phyloP scores from a whole-genome alignment of 2,888 invertebrate species.

The Andrena fulva region DNA sequence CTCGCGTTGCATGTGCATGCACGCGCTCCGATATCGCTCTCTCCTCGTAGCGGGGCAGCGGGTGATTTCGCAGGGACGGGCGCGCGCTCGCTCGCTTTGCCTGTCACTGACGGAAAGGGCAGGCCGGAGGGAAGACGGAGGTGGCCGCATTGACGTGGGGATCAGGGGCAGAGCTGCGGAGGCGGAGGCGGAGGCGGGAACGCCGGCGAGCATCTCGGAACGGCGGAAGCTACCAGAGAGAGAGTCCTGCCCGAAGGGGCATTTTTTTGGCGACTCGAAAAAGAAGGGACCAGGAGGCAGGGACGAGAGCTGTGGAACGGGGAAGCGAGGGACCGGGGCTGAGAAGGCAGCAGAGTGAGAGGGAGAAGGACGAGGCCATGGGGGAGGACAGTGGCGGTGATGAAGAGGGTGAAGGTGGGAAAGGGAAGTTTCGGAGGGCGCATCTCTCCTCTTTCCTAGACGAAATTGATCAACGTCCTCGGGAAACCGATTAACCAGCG shows the following conservation, averaged over 20 bases:
- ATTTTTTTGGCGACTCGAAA: constrained; percentile 66
- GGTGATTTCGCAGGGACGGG: constrained; percentile 10
- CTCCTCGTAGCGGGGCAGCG: neutral
- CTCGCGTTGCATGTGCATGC: constrained; percentile 6
- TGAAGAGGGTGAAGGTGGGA: constrained; percentile 62
- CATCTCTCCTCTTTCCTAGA: constrained; percentile 61
- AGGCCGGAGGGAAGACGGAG: constrained; percentile 36
- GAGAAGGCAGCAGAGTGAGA: neutral
- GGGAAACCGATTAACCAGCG: constrained; percentile 74
- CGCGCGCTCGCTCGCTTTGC: constrained; percentile 27
- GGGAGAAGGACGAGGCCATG: constrained; percentile 1
- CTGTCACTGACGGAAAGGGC: constrained; percentile 48
- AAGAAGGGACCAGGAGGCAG: constrained; percentile 55
- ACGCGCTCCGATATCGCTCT: constrained; percentile 36
- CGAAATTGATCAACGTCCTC: constrained; percentile 76
- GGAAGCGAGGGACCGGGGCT: neutral
- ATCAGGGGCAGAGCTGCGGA: constrained; percentile 8
- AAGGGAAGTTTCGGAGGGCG: constrained; percentile 62
- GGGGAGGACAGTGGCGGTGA: constrained; percentile 53
- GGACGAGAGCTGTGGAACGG: constrained; percentile 23
- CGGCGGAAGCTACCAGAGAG: constrained; percentile 70
- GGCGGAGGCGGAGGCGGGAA: constrained; percentile 51
- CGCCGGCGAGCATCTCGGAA: constrained; percentile 63
- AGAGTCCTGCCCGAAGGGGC: constrained; percentile 67
- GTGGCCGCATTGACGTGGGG: constrained; percentile 53